Conservation (phyloP, 1,140 invertebrate genomes). For the Aphelenchoides fujianensis region DNA sequence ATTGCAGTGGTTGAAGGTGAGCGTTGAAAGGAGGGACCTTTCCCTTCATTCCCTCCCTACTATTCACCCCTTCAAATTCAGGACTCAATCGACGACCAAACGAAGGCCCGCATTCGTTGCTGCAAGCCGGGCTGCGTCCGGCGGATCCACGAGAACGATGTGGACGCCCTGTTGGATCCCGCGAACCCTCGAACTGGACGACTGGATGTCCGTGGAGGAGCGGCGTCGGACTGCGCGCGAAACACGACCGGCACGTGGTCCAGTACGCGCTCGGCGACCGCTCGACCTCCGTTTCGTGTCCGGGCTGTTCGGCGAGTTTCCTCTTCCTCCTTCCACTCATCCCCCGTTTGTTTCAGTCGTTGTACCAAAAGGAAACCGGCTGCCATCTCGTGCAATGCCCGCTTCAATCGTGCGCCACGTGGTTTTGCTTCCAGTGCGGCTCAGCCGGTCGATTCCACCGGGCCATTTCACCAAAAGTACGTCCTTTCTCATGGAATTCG, state of each 20-base stretch:
- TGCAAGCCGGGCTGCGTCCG: not conserved
- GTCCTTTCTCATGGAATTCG: not conserved
- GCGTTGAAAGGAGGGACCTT: too few relatives aligned
- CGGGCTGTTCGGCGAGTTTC: constrained; percentile 2
- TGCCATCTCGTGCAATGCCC: constrained; percentile 13
- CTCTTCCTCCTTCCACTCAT: too few relatives aligned
- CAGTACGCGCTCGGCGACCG: not conserved
- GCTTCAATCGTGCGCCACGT: not conserved
- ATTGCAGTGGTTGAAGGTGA: not conserved
- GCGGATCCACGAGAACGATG: constrained; percentile 17
- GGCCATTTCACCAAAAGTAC: constrained; percentile 8
- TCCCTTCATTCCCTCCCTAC: too few relatives aligned
- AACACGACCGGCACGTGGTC: not conserved
- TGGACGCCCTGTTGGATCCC: constrained; percentile 5
- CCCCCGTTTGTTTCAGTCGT: constrained; percentile 8
- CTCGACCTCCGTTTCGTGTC: not conserved
- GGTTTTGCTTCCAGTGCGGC: constrained; percentile 15
- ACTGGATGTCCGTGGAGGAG: not conserved
- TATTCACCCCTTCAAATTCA: too few relatives aligned
- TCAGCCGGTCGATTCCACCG: not conserved
- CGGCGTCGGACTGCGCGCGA: not conserved
- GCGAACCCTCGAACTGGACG: not conserved
- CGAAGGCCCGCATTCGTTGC: not conserved
- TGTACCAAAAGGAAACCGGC: constrained; percentile 1
- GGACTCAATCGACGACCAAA: not conserved